A percentile compares a stretch with the other conserved stretches of the same genome.
Evolutionary conservation across 2,888 invertebrate species (phyloP).

Genomic region (Ennomos fuscantarius): DNA sequence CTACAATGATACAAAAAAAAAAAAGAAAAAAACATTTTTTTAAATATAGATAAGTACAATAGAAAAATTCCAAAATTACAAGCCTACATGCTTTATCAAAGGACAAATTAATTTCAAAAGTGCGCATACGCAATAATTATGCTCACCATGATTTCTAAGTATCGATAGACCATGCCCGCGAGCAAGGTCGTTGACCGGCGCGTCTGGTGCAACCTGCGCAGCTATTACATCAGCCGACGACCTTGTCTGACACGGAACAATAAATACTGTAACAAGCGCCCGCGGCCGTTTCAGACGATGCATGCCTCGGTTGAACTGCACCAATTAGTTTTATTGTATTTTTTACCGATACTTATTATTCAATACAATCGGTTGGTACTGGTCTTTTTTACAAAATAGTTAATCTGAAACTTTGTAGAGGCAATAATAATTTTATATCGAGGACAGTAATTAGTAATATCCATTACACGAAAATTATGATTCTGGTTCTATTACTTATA

Average conservation of each 20-base stretch:
- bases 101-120: neutral
- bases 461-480: too few species aligned
- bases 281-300: conserved; percentile 43
- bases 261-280: conserved; percentile 50
- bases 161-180: conserved; percentile 55
- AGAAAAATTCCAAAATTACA: neutral
- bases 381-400: too few species aligned
- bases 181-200: conserved; percentile 78
- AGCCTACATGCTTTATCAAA: conserved; percentile 1
- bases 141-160: conserved; percentile 54
- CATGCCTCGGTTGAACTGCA: conserved; percentile 13
- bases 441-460: too few species aligned
- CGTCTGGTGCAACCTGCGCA: conserved; percentile 66
- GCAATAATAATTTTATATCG: too few species aligned
- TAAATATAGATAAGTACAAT: too few species aligned
- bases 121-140: conserved; percentile 30
- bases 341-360: neutral
- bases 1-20: too few species aligned
- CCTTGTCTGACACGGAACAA: conserved; percentile 80
- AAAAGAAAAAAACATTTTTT: too few species aligned
- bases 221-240: conserved; percentile 75
- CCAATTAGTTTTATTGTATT: conserved; percentile 5
- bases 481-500: too few species aligned
- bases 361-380: too few species aligned
- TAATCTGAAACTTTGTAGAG: too few species aligned